These are phyloP conservation scores for Mus musculus DNA, from an alignment of 2,113 vertebrate species.

Conservation along the genomic window GRCm39 chr6:4263001-4263500, in stretches of 20 bases:
- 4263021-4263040: conserved; percentile 53
- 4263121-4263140: conserved; percentile 18
- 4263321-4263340: too few species aligned
- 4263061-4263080: conserved; percentile 35
- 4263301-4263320: too few species aligned
- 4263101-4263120: conserved; percentile 7
- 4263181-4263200: conserved; percentile 12
- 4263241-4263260: conserved; percentile 46
- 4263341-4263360: too few species aligned
- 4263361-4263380: too few species aligned
- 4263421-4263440: too few species aligned
- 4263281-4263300: too few species aligned
- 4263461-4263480: too few species aligned
- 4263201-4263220: conserved; percentile 52
- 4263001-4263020: neutral
- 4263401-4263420: too few species aligned
- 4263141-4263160: neutral
- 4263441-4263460: too few species aligned
- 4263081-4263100: neutral
- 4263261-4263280: neutral
- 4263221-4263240: conserved; percentile 30
- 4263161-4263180: conserved; percentile 39
- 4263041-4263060: conserved; percentile 36
- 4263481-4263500: too few species aligned
- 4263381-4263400: too few species aligned